phyloP scores from a whole-genome alignment of 2,888 invertebrate species.

The Ditylenchus weischeri region DNA sequence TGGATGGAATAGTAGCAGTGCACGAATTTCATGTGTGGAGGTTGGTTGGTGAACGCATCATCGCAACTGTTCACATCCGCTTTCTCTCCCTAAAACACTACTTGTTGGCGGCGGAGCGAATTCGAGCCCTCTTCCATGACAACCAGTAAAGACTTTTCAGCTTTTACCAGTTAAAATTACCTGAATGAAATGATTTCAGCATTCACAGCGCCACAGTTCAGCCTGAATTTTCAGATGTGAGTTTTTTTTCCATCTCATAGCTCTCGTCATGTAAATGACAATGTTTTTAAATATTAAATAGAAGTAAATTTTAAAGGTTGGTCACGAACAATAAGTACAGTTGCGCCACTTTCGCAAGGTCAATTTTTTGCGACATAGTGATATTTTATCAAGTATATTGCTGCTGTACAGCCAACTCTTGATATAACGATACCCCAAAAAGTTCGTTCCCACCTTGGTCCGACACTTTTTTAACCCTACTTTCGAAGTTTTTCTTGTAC shows the following conservation, averaged over 20 bases:
- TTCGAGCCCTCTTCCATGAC: slow-evolving; percentile 62
- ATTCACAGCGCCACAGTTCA: slow-evolving; percentile 65
- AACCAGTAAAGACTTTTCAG: slow-evolving; percentile 50
- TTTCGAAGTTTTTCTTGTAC: too few species aligned
- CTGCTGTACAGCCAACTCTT: too few species aligned
- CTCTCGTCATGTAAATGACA: too few species aligned
- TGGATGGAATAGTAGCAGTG: slow-evolving; percentile 61
- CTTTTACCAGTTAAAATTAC: neutral
- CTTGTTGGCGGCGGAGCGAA: slow-evolving; percentile 59
- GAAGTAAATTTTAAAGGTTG: too few species aligned
- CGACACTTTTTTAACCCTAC: too few species aligned
- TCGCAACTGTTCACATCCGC: slow-evolving; percentile 59
- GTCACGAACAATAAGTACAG: too few species aligned
- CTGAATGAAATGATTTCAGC: neutral
- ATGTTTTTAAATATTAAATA: too few species aligned
- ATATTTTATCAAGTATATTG: too few species aligned
- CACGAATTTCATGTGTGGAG: slow-evolving; percentile 64
- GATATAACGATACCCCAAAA: too few species aligned
- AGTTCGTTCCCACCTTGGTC: too few species aligned
- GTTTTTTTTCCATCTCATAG: neutral
- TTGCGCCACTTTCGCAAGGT: too few species aligned
- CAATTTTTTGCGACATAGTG: too few species aligned
- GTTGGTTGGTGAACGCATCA: slow-evolving; percentile 60
- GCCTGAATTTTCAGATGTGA: slow-evolving; percentile 54
- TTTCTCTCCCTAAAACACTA: slow-evolving; percentile 61